Percentiles rank a stretch among this genome's conserved stretches.
Evolutionary conservation across 1,140 invertebrate genomes (phyloP).

Genomic region (Nymphalis io): DNA sequence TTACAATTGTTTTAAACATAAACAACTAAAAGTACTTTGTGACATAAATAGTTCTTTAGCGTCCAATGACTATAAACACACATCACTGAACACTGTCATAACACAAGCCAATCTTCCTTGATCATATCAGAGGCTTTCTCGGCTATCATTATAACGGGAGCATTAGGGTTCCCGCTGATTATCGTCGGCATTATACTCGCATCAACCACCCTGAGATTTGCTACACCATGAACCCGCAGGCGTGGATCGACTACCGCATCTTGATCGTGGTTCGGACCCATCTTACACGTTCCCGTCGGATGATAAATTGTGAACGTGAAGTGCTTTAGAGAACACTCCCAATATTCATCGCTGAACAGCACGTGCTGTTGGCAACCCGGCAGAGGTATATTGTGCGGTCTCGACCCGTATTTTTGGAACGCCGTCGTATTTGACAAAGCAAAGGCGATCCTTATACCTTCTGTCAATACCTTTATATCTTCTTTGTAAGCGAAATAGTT

Average conservation of each 20-base stretch:
- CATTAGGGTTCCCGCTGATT: conserved; percentile 91
- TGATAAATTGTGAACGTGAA: conserved; percentile 94
- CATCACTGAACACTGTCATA: conserved; percentile 57
- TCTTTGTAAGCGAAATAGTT: conserved; percentile 93
- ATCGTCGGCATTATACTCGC: conserved; percentile 91
- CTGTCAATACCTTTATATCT: conserved; percentile 88
- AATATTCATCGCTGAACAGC: conserved; percentile 91
- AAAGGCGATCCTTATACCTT: conserved; percentile 91
- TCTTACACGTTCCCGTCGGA: conserved; percentile 91
- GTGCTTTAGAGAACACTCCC: conserved; percentile 90
- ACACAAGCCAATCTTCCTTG: conserved; percentile 86
- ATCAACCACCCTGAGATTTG: conserved; percentile 87
- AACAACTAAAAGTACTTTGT: conserved; percentile 64
- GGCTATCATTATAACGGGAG: conserved; percentile 89
- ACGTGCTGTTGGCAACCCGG: conserved; percentile 88
- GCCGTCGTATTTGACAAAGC: conserved; percentile 89
- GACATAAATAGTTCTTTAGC: conserved; percentile 55
- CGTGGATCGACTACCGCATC: conserved; percentile 91
- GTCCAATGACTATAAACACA: conserved; percentile 49
- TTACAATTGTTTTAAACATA: conserved; percentile 53
- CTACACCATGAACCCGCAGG: conserved; percentile 87
- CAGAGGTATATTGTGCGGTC: conserved; percentile 88
- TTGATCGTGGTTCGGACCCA: conserved; percentile 89
- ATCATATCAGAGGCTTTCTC: conserved; percentile 92
- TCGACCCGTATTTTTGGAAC: conserved; percentile 90